phyloP scores from a whole-genome alignment of 2,888 invertebrate species.

The Pollenia angustigena region DNA sequence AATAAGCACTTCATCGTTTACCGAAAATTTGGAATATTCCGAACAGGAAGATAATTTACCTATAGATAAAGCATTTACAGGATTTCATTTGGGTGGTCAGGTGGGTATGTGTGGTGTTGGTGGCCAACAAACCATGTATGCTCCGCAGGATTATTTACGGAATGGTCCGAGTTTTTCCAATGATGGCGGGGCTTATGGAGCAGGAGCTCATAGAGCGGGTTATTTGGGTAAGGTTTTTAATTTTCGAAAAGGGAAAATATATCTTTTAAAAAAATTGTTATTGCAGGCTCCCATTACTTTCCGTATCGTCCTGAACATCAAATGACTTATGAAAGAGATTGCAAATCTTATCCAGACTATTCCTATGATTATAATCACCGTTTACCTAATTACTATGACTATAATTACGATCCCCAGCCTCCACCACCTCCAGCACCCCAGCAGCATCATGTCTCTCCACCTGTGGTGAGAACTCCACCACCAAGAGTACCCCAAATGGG shows the following conservation, averaged over 20 bases:
- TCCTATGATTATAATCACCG: conserved; percentile 82
- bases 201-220: conserved; percentile 79
- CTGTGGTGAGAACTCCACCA: conserved; percentile 81
- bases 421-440: conserved; percentile 75
- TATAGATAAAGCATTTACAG: conserved; percentile 78
- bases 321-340: conserved; percentile 82
- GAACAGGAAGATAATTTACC: conserved; percentile 76
- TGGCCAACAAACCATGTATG: conserved; percentile 79
- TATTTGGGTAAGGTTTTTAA: conserved; percentile 81
- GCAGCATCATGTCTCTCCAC: conserved; percentile 68
- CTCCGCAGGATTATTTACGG: conserved; percentile 80
- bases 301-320: conserved; percentile 83
- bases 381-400: conserved; percentile 82
- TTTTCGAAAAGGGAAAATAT: not conserved
- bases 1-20: conserved; percentile 89
- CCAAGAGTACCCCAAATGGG: conserved; percentile 84
- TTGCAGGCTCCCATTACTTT: conserved; percentile 83
- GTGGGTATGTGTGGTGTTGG: conserved; percentile 74
- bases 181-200: conserved; percentile 79
- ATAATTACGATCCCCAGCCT: conserved; percentile 79
- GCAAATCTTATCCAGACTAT: conserved; percentile 84
- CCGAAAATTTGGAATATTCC: conserved; percentile 84
- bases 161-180: conserved; percentile 82
- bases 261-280: not conserved
- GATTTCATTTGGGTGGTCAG: conserved; percentile 66